These are phyloP conservation scores for Pseudomyrmex flavicornis DNA, from an alignment of 1,140 invertebrate species.

Conservation along the genomic window DNA sequence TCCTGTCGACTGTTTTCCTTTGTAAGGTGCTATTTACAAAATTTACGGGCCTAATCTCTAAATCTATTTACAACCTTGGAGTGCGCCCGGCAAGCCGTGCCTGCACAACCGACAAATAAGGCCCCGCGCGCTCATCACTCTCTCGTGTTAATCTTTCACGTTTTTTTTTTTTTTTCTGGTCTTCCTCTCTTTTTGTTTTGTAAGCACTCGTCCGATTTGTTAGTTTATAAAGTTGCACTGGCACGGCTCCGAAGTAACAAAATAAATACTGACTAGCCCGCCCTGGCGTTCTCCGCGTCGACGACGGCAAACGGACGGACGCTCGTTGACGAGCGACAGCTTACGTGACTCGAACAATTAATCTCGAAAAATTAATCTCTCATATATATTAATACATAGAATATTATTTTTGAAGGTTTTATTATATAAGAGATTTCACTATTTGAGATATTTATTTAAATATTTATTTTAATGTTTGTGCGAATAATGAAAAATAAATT, in stretches of 20 bases:
- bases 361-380: background rate
- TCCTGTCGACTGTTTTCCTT: constrained; percentile 35
- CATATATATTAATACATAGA: too few relatives aligned
- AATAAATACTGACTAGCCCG: constrained; percentile 78
- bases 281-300: constrained; percentile 61
- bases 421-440: too few relatives aligned
- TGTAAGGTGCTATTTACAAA: constrained; percentile 67
- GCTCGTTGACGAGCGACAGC: background rate
- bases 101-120: constrained; percentile 66
- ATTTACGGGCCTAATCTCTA: constrained; percentile 63
- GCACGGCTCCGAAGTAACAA: constrained; percentile 70
- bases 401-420: too few relatives aligned
- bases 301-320: constrained; percentile 34
- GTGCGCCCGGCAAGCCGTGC: constrained; percentile 63
- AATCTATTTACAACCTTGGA: constrained; percentile 74
- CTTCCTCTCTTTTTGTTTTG: background rate
- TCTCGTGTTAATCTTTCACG: background rate
- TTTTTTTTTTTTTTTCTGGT: background rate
- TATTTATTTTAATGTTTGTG: constrained; percentile 19
- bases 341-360: constrained; percentile 32
- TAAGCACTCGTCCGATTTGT: constrained; percentile 18
- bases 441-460: background rate
- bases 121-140: constrained; percentile 46
- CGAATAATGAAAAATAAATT: background rate
- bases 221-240: constrained; percentile 59